A percentile compares a stretch with the other conserved stretches of the same genome.
These are phyloP conservation scores for Amblyornis subalaris DNA, from an alignment of 2,113 vertebrate species.

Conservation along the genomic window DNA sequence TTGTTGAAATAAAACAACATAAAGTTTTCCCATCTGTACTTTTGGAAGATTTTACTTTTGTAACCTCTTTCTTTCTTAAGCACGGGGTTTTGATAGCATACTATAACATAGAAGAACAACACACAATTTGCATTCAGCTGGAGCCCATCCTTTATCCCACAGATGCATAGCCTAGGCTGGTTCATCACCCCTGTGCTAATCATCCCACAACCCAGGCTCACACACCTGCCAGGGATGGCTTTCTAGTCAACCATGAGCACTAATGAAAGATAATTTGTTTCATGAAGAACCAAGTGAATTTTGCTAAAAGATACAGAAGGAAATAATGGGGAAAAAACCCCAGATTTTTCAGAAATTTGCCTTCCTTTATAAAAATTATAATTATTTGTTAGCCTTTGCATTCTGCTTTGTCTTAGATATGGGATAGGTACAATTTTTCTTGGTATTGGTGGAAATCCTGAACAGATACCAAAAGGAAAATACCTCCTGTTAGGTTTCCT, in stretches of 20 bases:
- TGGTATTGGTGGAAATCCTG: background rate
- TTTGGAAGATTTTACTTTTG: background rate
- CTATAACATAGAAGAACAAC: background rate
- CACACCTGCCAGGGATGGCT: background rate
- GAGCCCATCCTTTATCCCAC: background rate
- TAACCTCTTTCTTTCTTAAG: background rate
- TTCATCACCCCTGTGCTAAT: background rate
- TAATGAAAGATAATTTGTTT: background rate
- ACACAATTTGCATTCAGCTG: background rate
- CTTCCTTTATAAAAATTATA: background rate
- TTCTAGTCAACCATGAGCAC: background rate
- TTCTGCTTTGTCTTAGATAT: background rate
- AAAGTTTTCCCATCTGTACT: background rate
- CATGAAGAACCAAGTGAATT: background rate
- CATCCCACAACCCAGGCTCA: background rate
- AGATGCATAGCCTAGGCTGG: background rate
- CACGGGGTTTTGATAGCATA: background rate
- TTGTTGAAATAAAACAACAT: background rate
- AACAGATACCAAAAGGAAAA: background rate
- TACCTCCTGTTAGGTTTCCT: background rate
- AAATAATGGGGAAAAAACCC: fast-evolving
- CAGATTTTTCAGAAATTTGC: background rate
- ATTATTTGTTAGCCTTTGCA: background rate
- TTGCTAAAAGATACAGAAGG: background rate
- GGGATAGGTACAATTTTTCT: background rate